A percentile compares a stretch with the other conserved stretches of the same genome.
These are phyloP conservation scores for human (Homo sapiens) DNA, from an alignment of 2,113 vertebrate genomes.

Conservation along the genomic window DNA sequence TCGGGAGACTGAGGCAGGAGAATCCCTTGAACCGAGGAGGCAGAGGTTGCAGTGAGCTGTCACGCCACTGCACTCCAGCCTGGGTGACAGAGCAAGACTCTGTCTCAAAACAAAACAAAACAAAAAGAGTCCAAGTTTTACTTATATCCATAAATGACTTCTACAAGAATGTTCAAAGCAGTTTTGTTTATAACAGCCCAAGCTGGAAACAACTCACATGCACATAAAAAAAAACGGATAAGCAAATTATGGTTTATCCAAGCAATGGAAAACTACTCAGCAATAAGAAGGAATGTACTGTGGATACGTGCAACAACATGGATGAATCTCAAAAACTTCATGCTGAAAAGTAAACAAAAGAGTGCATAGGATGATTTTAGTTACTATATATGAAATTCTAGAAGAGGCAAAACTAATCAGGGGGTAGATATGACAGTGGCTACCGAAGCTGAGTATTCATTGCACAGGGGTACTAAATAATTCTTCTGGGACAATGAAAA, in stretches of 20 bases:
- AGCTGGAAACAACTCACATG: background rate
- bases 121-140: background rate
- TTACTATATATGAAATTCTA: background rate
- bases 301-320: background rate
- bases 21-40: too few relatives aligned
- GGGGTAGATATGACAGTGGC: background rate
- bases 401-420: background rate
- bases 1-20: too few relatives aligned
- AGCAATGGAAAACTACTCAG: background rate
- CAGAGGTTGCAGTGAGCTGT: too few relatives aligned
- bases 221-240: background rate
- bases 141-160: background rate
- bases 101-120: background rate
- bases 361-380: background rate
- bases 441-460: background rate
- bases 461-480: background rate
- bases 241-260: background rate
- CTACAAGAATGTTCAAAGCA: background rate
- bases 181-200: background rate
- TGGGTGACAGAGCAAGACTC: too few relatives aligned
- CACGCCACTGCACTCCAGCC: too few relatives aligned
- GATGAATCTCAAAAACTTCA: background rate
- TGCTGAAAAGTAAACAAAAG: background rate
- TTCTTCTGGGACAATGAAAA: constrained; percentile 1
- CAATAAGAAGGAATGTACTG: background rate